phyloP scores from a whole-genome alignment of 2,888 invertebrate species.

The Tipula vernalis region DNA sequence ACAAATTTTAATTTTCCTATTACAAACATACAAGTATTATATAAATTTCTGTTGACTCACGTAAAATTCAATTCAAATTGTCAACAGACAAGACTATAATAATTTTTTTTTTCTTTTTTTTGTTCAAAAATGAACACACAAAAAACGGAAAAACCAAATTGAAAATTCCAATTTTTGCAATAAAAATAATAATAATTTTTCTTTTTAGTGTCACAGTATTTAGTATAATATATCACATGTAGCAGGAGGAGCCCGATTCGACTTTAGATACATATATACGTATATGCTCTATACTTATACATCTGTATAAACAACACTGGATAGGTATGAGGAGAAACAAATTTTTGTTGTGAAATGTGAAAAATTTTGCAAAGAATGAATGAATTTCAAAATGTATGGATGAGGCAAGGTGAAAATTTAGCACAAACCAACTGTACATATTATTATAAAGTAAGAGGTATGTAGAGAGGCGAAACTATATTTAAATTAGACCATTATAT shows the following conservation, averaged over 20 bases:
- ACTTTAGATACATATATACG: not conserved
- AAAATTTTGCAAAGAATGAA: not conserved
- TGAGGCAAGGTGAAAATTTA: not conserved
- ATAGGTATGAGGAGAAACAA: not conserved
- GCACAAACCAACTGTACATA: not conserved
- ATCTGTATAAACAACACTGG: not conserved
- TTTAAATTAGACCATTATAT: conserved; percentile 1
- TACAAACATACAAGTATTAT: not conserved
- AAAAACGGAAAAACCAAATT: not conserved
- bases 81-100: not conserved
- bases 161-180: not conserved
- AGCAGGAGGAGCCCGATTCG: not conserved
- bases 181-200: not conserved
- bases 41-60: not conserved
- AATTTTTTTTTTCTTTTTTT: not conserved
- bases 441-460: not conserved
- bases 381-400: not conserved
- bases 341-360: not conserved
- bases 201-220: not conserved
- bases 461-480: not conserved
- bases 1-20: not conserved
- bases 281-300: not conserved
- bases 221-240: not conserved
- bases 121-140: not conserved
- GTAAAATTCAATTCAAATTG: not conserved